Evolutionary conservation across 2,888 invertebrate species (phyloP), one percentile per base, ranked within the genome.

Genomic region (Ligdia adustata): DNA sequence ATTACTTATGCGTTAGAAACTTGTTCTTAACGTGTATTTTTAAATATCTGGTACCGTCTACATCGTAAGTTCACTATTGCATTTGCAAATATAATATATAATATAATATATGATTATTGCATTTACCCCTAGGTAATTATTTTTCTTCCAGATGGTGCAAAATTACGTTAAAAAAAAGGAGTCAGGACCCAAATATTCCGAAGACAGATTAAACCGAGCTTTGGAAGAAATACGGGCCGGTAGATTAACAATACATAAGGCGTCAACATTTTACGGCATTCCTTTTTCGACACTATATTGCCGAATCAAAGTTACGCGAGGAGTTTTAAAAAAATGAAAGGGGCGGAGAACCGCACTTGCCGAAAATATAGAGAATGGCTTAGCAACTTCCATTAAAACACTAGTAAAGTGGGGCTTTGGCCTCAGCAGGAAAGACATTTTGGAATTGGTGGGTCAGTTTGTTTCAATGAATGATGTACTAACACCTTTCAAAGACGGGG

Each of bases 331-430:
- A 38, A 38, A 38, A 15, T 26, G 15, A 18, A 38, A 9, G 28
- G 28, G 38, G 1, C 18, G 26, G 9, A 31, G 31, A 31, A 31
- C 9, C 4, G 31, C 31, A 5, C 31, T 31, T 11, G 5, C 15
- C 15, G 14, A 31, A 31, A 31, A 31, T 31, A 15, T 31, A 9
- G 31, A 31, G 15, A 31, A 31, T 12, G 31, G 14, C n/a, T 31
- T 31, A 15, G 31, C 15, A 14, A 31, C 15, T 14, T 15, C 31
- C 15, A 9, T 31, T 3, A 31, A 31, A 31, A 31, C 32, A 11
- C 22, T 41, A 7, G 32, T 32, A 15, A 41, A 41, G 22, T 41
- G 41, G 41, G 41, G 41, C 4, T 41, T 41, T 20, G 41, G 41
- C 9, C 41, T 41, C 15, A 41, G 32, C 14, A 12, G 41, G 7